phyloP scores from a whole-genome alignment of 2,797 vertebrate species.

The Fundulus diaphanus region DNA sequence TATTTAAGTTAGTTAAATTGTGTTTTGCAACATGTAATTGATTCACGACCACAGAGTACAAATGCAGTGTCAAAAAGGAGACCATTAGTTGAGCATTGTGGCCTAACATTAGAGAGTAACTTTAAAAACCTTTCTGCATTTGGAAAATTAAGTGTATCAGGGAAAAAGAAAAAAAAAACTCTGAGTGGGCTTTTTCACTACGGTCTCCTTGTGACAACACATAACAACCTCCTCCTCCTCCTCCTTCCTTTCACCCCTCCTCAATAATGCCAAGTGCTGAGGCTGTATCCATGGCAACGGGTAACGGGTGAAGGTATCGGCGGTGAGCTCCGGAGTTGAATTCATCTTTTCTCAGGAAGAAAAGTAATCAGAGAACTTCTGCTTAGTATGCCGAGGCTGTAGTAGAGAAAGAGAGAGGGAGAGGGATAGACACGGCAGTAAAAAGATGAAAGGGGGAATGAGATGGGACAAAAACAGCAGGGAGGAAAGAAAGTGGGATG shows the following conservation, averaged over 20 bases:
- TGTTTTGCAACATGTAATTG: neutral
- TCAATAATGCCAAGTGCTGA: slow-evolving; percentile 71
- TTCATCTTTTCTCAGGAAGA: slow-evolving; percentile 79
- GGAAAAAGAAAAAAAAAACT: slow-evolving; percentile 33
- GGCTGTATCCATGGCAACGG: slow-evolving; percentile 88
- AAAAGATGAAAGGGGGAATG: slow-evolving; percentile 46
- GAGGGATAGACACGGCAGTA: slow-evolving; percentile 39
- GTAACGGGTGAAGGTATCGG: slow-evolving; percentile 76
- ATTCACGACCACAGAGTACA: neutral
- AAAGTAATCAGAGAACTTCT: slow-evolving; percentile 89
- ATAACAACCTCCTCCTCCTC: slow-evolving; percentile 32
- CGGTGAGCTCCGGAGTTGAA: slow-evolving; percentile 74
- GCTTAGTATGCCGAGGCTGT: slow-evolving; percentile 89
- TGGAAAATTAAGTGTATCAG: slow-evolving; percentile 27
- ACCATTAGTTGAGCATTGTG: neutral
- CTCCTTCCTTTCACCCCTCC: slow-evolving; percentile 62
- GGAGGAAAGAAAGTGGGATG: slow-evolving; percentile 32
- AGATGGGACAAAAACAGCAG: slow-evolving; percentile 1
- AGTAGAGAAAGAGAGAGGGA: slow-evolving; percentile 41
- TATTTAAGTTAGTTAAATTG: neutral
- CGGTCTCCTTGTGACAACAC: slow-evolving; percentile 56
- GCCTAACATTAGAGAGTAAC: slow-evolving; percentile 5
- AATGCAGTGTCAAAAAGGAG: slow-evolving; percentile 3
- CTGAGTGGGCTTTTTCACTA: slow-evolving; percentile 50
- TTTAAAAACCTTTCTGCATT: slow-evolving; percentile 14